A percentile compares a stretch with the other conserved stretches of the same genome.
These are phyloP conservation scores for Hippocampus zosterae DNA, from an alignment of 2,113 vertebrate genomes.

Conservation along the genomic window DNA sequence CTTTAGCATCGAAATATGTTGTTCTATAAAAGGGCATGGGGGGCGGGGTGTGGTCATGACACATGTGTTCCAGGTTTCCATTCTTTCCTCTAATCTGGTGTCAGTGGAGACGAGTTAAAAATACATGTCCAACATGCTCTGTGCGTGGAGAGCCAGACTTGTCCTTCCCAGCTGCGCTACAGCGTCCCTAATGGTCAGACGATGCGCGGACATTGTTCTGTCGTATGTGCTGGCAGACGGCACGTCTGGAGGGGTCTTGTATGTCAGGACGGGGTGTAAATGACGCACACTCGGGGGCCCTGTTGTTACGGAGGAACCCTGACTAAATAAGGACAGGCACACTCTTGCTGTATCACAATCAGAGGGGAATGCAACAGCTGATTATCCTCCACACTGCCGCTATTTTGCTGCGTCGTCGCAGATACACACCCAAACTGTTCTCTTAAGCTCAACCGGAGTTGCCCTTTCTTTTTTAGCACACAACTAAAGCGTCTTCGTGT, in stretches of 20 bases:
- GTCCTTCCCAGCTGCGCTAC: constrained; percentile 31
- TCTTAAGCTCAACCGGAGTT: not conserved
- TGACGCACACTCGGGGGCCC: constrained; percentile 72
- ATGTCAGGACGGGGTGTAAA: constrained; percentile 70
- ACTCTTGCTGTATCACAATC: constrained; percentile 75
- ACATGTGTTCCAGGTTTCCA: constrained; percentile 59
- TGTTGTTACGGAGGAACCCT: constrained; percentile 76
- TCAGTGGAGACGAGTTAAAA: constrained; percentile 57
- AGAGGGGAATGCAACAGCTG: constrained; percentile 80
- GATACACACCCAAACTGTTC: constrained; percentile 23
- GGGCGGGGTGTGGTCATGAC: constrained; percentile 19
- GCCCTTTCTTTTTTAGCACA: not conserved
- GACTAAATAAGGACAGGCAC: constrained; percentile 86
- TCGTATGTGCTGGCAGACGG: constrained; percentile 29
- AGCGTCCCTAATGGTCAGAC: constrained; percentile 44
- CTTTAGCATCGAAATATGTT: not conserved
- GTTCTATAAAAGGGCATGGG: constrained; percentile 30
- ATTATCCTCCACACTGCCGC: constrained; percentile 45
- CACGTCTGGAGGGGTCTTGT: constrained; percentile 50
- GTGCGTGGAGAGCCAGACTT: constrained; percentile 38
- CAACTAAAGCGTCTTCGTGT: not conserved
- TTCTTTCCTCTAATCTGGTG: constrained; percentile 37
- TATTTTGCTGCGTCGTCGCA: constrained; percentile 45
- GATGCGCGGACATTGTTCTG: constrained; percentile 52
- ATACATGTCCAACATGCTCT: constrained; percentile 52